These are phyloP conservation scores for Ataeniobius toweri DNA, from an alignment of 2,797 vertebrate species.

Conservation along the genomic window DNA sequence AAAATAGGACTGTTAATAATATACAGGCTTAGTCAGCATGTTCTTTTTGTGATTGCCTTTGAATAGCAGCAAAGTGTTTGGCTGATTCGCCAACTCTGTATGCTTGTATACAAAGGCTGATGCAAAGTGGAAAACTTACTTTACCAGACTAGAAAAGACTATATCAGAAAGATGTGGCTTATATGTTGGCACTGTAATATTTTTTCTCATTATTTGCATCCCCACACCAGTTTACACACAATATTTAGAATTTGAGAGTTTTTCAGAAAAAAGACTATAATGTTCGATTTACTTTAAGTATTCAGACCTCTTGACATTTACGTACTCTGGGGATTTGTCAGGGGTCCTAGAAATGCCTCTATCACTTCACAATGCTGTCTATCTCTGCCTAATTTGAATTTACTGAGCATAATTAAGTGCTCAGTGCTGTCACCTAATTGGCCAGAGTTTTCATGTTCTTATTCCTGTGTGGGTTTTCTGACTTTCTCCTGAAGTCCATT, in stretches of 20 bases:
- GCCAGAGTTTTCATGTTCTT: not conserved
- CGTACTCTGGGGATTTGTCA: not conserved
- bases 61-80: conserved; percentile 45
- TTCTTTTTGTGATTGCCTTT: conserved; percentile 48
- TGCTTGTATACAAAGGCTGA: conserved; percentile 31
- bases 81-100: conserved; percentile 33
- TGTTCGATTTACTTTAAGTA: not conserved
- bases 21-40: conserved; percentile 56
- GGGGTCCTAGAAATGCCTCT: not conserved
- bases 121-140: conserved; percentile 26
- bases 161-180: not conserved
- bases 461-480: not conserved
- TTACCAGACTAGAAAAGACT: not conserved
- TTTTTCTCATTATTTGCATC: not conserved
- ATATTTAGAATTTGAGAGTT: not conserved
- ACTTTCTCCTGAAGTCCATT: not conserved
- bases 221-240: not conserved
- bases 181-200: not conserved
- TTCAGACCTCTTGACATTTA: not conserved
- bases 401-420: not conserved
- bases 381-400: not conserved
- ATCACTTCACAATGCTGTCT: not conserved
- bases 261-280: not conserved
- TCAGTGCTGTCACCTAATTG: not conserved
- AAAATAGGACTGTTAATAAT: conserved; percentile 49